Evolutionary conservation across 2,888 invertebrate genomes (phyloP).

Genomic region (Thymelicus sylvestris): DNA sequence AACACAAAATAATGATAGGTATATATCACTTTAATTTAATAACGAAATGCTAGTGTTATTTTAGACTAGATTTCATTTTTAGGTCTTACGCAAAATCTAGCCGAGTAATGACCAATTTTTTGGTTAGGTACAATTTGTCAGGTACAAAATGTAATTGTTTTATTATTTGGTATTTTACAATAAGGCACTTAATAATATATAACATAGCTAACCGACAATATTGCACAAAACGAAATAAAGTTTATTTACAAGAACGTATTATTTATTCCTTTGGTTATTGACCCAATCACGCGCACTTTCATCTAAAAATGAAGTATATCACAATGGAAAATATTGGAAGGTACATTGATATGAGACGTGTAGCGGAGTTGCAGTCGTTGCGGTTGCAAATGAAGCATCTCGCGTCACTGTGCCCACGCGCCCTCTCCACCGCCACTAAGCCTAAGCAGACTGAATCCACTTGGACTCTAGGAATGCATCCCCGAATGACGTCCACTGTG

Average conservation of each 20-base stretch:
- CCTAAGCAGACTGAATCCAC: slow-evolving; percentile 74
- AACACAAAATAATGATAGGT: slow-evolving; percentile 4
- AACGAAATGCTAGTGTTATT: slow-evolving; percentile 40
- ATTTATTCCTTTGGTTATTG: slow-evolving; percentile 1
- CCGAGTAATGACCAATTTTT: slow-evolving; percentile 10
- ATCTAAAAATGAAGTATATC: slow-evolving; percentile 61
- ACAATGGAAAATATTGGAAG: slow-evolving; percentile 48
- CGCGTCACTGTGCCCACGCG: slow-evolving; percentile 77
- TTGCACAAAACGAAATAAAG: slow-evolving; percentile 33
- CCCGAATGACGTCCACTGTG: slow-evolving; percentile 73
- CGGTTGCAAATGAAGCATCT: slow-evolving; percentile 72
- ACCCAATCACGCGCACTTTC: slow-evolving; percentile 38
- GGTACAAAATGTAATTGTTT: slow-evolving; percentile 2
- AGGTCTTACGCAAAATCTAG: neutral
- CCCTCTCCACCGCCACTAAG: slow-evolving; percentile 70
- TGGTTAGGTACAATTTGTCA: neutral
- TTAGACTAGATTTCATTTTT: slow-evolving; percentile 4
- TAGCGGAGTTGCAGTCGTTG: slow-evolving; percentile 70
- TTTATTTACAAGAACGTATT: slow-evolving; percentile 23
- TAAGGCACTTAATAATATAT: slow-evolving; percentile 15
- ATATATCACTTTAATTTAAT: slow-evolving; percentile 21
- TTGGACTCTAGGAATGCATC: slow-evolving; percentile 71
- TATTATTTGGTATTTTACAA: slow-evolving; percentile 10
- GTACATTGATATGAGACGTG: slow-evolving; percentile 44
- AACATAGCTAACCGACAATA: slow-evolving; percentile 22